These are phyloP conservation scores for Labroides dimidiatus DNA, from an alignment of 2,797 vertebrate genomes.

Conservation along the genomic window DNA sequence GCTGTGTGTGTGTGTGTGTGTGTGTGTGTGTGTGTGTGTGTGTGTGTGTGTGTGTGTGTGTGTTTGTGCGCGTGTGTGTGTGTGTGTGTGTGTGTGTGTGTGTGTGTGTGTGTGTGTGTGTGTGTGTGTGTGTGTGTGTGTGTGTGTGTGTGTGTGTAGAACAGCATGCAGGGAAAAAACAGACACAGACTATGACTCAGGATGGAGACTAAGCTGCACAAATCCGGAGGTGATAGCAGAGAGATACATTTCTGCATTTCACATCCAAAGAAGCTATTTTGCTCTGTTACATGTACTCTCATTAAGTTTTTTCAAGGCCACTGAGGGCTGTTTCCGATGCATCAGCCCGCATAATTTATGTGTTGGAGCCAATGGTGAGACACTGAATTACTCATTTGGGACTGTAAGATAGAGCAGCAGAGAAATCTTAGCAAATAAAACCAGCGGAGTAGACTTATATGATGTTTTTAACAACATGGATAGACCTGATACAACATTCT, in stretches of 20 bases:
- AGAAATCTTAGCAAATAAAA: neutral
- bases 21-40: no score
- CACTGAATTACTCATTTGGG: conserved; percentile 35
- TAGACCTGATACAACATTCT: neutral
- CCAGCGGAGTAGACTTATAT: conserved; percentile 3
- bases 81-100: neutral
- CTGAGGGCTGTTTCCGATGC: conserved; percentile 15
- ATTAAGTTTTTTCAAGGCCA: conserved; percentile 18
- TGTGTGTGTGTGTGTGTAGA: neutral
- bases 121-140: neutral
- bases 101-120: neutral
- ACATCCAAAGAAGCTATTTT: conserved; percentile 9
- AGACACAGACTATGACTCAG: conserved; percentile 14
- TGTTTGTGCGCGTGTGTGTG: neutral
- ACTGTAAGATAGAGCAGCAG: neutral
- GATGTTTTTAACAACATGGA: conserved; percentile 1
- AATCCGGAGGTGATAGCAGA: neutral
- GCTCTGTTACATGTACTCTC: conserved; percentile 17
- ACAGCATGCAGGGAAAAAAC: conserved; percentile 8
- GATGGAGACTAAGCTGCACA: conserved; percentile 20
- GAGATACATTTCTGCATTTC: neutral
- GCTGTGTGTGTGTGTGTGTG: neutral
- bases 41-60: no score
- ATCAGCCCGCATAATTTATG: conserved; percentile 35
- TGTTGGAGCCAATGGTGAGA: conserved; percentile 29